phyloP scores from a whole-genome alignment of 2,888 invertebrate genomes.

The Ophion slaviceki region DNA sequence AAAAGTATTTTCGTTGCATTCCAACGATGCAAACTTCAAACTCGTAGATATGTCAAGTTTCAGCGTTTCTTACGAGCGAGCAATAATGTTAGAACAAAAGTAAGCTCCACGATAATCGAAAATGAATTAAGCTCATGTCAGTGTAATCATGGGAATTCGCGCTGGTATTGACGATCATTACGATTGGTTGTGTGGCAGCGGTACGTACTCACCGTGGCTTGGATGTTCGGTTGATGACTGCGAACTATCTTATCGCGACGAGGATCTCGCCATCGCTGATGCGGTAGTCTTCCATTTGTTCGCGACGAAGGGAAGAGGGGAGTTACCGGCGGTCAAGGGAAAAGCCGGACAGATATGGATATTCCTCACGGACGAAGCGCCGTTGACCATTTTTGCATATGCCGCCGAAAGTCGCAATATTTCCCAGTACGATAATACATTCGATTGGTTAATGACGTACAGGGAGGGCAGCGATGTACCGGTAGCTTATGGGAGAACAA shows the following conservation, averaged over 20 bases:
- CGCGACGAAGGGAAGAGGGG: slow-evolving; percentile 81
- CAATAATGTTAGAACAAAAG: too few relatives aligned
- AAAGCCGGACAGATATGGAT: slow-evolving; percentile 87
- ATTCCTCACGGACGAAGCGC: slow-evolving; percentile 89
- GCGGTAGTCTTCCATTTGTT: slow-evolving; percentile 88
- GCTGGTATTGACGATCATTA: background rate
- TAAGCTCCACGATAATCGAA: too few relatives aligned
- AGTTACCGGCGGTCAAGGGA: slow-evolving; percentile 84
- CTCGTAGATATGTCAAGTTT: too few relatives aligned
- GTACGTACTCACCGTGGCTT: slow-evolving; percentile 84
- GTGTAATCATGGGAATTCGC: too few relatives aligned
- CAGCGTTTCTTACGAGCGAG: too few relatives aligned
- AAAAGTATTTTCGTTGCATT: too few relatives aligned
- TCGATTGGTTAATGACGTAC: slow-evolving; percentile 90
- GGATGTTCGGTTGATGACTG: slow-evolving; percentile 88
- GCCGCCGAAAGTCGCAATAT: slow-evolving; percentile 78
- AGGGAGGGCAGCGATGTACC: slow-evolving; percentile 88
- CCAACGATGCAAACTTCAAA: too few relatives aligned
- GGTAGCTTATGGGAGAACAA: slow-evolving; percentile 87
- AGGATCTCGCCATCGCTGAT: slow-evolving; percentile 85
- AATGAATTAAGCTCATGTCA: too few relatives aligned
- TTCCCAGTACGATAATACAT: slow-evolving; percentile 85
- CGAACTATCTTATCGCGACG: slow-evolving; percentile 85
- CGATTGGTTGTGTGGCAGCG: slow-evolving; percentile 67
- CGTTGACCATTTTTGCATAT: slow-evolving; percentile 85